Conservation (phyloP, 2,797 vertebrate species). For the Aplochiton taeniatus region DNA sequence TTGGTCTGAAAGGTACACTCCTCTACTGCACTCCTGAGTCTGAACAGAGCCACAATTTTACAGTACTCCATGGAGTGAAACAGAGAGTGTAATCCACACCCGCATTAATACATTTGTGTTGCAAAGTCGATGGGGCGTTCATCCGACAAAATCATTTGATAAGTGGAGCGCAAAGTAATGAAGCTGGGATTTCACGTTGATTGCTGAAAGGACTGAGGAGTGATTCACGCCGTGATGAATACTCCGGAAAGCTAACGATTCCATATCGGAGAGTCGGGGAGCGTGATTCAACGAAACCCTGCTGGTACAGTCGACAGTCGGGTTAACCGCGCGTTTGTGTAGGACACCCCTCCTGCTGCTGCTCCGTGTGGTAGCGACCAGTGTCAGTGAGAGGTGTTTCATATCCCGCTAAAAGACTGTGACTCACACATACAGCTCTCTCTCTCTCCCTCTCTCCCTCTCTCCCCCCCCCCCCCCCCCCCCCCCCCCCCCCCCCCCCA, state of each 20-base stretch:
- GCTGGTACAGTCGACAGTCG: conserved; percentile 10
- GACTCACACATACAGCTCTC: too few relatives aligned
- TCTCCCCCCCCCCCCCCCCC: neutral
- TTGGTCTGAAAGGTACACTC: conserved; percentile 91
- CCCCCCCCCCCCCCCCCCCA: neutral
- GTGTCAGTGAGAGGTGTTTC: too few relatives aligned
- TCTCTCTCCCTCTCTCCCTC: too few relatives aligned
- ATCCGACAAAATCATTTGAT: neutral
- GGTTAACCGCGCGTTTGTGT: conserved; percentile 14
- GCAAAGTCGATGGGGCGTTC: too few relatives aligned
- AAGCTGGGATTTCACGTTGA: conserved; percentile 20
- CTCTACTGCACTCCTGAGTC: neutral
- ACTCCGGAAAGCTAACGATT: conserved; percentile 3
- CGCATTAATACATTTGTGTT: too few relatives aligned
- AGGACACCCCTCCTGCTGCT: neutral
- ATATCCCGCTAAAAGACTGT: too few relatives aligned
- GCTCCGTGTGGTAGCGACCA: too few relatives aligned
- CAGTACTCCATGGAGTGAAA: conserved; percentile 8
- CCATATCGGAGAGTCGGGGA: neutral
- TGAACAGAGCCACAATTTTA: conserved; percentile 3
- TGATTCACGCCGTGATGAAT: conserved; percentile 33
- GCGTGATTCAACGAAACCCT: conserved; percentile 3
- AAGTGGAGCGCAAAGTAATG: conserved; percentile 5
- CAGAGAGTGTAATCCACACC: conserved; percentile 1
- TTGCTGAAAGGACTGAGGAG: conserved; percentile 15